phyloP scores from a whole-genome alignment of 2,797 vertebrate genomes.

The Remorina albescens region DNA sequence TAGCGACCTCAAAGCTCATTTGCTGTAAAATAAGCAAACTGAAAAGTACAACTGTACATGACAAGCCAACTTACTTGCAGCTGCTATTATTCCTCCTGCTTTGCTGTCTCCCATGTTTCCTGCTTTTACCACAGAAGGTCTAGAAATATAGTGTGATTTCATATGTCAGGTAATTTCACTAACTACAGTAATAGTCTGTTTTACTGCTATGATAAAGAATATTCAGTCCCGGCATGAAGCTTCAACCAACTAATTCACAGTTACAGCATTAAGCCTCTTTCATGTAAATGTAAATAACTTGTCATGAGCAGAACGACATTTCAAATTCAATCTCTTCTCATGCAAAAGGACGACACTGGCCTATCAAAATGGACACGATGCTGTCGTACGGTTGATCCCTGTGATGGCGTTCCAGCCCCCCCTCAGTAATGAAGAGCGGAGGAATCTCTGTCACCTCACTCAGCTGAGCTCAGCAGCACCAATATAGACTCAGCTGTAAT shows the following conservation, averaged over 20 bases:
- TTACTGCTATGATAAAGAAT: neutral
- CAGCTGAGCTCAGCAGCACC: constrained; percentile 71
- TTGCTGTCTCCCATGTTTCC: constrained; percentile 75
- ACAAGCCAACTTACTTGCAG: constrained; percentile 74
- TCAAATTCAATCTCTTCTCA: constrained; percentile 6
- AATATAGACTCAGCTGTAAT: constrained; percentile 74
- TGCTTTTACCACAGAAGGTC: constrained; percentile 24
- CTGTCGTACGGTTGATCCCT: constrained; percentile 32
- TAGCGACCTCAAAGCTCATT: constrained; percentile 1
- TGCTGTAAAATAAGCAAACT: neutral
- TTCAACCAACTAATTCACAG: neutral
- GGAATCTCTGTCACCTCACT: constrained; percentile 71
- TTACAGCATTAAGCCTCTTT: neutral
- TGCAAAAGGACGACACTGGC: constrained; percentile 17
- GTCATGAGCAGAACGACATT: neutral
- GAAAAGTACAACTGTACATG: neutral
- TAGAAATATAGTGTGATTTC: constrained; percentile 33
- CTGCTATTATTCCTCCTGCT: constrained; percentile 75
- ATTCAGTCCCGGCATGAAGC: neutral
- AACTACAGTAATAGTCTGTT: neutral
- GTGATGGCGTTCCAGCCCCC: constrained; percentile 48
- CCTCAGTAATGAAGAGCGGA: constrained; percentile 50
- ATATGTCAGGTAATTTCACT: neutral
- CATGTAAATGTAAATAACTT: neutral
- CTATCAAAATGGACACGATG: constrained; percentile 37